Base-by-base conservation (phyloP, 2,113 vertebrate species). In the Holacanthus passer region DNA sequence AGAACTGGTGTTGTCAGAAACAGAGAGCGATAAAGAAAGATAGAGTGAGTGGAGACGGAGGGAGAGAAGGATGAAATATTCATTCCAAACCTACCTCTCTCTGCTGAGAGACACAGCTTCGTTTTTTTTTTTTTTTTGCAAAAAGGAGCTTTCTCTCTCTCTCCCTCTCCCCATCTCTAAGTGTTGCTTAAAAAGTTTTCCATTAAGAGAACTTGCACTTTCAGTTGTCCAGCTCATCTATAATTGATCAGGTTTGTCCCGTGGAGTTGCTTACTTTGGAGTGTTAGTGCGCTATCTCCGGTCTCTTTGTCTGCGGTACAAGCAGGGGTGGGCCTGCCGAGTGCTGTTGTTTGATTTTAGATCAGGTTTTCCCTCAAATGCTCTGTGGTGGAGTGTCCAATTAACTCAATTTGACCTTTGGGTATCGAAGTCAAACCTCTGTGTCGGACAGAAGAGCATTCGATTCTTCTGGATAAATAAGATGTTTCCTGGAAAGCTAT, bases 231-330 rank as follows among this genome's bases (percentile, higher is more conserved):
- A 66, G 29, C 24, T 76, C 41, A 83, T 92, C 16, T 72, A 92
- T 90, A 86, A 91, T 91, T 87, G 22, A 92, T 29, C 58, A 70
- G 81, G 50, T 81, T 83, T 72, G 64, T 86, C 59, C 56, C 3
- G 7, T 77, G 35, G 17, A 71, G 65, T 66, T 81, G 32, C 29
- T 78, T 83, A 55, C 71, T 58, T 73, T 19, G 41, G 45, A 71
- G 78, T 7, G 9, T 68, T 68, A 31, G 52, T 43, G 63, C 69
- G 10, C 31, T 77, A 43, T 64, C 65, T 35, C 31, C 0, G 0
- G 22, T 50, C 47, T 76, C 27, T 74, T 58, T 20, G 65, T 81
- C 67, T 56, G 13, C 22, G 20, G 55, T 62, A 48, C 58, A 73
- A 47, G n/a, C 71, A 82, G 56, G 17, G 72, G 37, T 45, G 19